Evolutionary conservation across 2,113 vertebrate genomes (phyloP), one percentile per base, ranked within the genome.

Genomic region (Mesoclemmys tuberculata): DNA sequence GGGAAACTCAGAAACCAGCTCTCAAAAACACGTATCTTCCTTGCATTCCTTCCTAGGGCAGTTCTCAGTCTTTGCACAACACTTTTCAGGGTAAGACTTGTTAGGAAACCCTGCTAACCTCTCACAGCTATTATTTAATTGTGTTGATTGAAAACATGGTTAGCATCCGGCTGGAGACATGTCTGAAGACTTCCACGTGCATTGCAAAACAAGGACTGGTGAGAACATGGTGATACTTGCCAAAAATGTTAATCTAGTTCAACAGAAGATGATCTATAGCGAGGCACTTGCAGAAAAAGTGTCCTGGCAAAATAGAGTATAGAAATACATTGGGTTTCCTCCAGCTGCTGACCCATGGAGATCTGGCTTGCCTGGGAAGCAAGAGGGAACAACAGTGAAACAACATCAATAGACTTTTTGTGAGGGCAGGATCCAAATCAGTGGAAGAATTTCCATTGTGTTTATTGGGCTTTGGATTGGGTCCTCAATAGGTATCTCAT

Each of bases 121-220:
- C 90, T 92, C 71, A 29, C 8, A 90, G 82, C 77, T 96, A 61
- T 95, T 96, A 96, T 96, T 97, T 94, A 91, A 90, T 89, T 3
- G 41, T 93, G 89, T 91, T 95, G 93, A 96, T 85, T 96, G 93
- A 96, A 96, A 97, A 97, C 87, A 96, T 0, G 48, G 80, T 85
- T 86, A 97, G 87, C 93, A 95, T 94, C 87, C 2, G 52, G 93
- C 90, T 97, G 68, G 93, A 96, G 92, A 89, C 90, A 91, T 48
- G 84, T 91, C 92, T 97, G 93, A 95, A 93, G 95, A 94, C 84
- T 95, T 97, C 89, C 94, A 96, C 88, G 92, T 94, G 91, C n/a
- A 0, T 77, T 92, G 80, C 64, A 85, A 96, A 96, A 92, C 0
- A 22, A 94, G 48, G 82, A 95, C 77, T 95, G 87, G 91, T 89